Base-by-base conservation (phyloP, 1,140 invertebrate species). In the Diorhabda elongata region DNA sequence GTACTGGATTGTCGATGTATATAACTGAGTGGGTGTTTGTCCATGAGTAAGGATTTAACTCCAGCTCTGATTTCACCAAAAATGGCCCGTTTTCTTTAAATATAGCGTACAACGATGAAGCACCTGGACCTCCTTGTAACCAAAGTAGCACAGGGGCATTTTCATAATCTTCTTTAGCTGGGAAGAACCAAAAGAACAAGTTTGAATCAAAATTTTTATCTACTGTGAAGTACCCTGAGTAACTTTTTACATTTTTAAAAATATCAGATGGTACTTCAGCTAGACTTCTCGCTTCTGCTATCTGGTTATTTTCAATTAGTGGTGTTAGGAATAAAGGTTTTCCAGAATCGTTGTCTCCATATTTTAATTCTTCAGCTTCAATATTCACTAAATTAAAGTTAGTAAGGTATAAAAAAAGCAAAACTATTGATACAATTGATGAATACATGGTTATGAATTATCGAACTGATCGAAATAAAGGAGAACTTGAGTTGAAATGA, bases 1-100 rank as follows among this genome's bases (percentile, higher is more conserved):
- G 91, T 11, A 93, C 92, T 3, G 94, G 94, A 80, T 93, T 94
- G 78, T 96, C 93, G 64, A 95, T 90, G 75, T 92, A 95, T 3
- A 95, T 78, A 66, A 95, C 78, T 67, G 89, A 89, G 76, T 91
- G 90, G 44, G 85, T 86, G 42, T 62, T 45, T 41, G 68, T 61
- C 73, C 73, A 75, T 0, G 91, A 87, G 69, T 88, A 86, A 70
- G 86, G 81, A 57, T 88, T 81, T 73, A 79, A 80, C 74, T 81
- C 75, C 2, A 90, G 26, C 5, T 67, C 68, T n/a, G 71, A 65
- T 79, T 80, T 81, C 5, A 86, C 80, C 44, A 75, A 74, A 70
- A 87, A 86, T 3, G 86, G 86, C 45, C 89, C 91, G 74, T 91
- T 85, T 81, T 92, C 90, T 2, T 84, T 83, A 79, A 93, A 92